phyloP scores from a whole-genome alignment of 92 coral and sea anemone species.

The Heteractis magnifica region DNA sequence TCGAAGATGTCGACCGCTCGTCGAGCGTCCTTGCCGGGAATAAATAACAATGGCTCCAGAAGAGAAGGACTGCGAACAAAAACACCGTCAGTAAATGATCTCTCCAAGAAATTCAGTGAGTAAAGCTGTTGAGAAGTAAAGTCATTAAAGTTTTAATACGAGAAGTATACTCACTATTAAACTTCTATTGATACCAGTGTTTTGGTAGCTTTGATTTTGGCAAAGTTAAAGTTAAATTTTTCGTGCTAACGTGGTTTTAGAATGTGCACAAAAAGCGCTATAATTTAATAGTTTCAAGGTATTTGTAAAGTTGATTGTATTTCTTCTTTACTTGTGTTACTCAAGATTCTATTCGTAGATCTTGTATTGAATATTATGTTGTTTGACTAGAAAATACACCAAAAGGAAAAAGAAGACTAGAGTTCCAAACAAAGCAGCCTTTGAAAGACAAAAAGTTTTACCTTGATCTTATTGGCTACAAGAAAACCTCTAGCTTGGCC shows the following conservation, averaged over 20 bases:
- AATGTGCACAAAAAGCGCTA: no score
- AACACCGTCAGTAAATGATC: slow-evolving; percentile 93
- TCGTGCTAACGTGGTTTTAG: no score
- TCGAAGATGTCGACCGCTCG: slow-evolving; percentile 67
- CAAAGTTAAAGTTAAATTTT: no score
- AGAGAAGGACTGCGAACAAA: slow-evolving; percentile 85
- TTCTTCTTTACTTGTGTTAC: not conserved
- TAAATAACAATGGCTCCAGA: slow-evolving; percentile 45
- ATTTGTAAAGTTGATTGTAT: no score
- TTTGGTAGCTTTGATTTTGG: no score
- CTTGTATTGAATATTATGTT: not conserved
- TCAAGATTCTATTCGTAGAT: not conserved
- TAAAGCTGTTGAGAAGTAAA: slow-evolving; percentile 1
- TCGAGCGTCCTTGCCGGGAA: slow-evolving; percentile 49
- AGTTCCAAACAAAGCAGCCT: slow-evolving; percentile 76
- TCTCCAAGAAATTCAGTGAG: slow-evolving; percentile 90
- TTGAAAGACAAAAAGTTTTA: slow-evolving; percentile 76
- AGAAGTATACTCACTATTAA: no score
- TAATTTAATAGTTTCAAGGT: no score
- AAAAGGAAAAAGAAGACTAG: slow-evolving; percentile 91
- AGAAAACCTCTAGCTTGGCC: slow-evolving; percentile 53
- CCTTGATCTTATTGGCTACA: slow-evolving; percentile 77
- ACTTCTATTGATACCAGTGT: no score
- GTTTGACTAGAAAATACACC: slow-evolving; percentile 69
- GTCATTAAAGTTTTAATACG: no score